Conservation (phyloP, 2,113 vertebrate genomes). For the mouse (Mus musculus) region GRCm39 chr4:139845001-139845500, state of each 20-base stretch:
- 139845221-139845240: rapidly evolving
- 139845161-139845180: rapidly evolving
- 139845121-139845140: not conserved
- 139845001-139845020: not conserved
- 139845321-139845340: too few relatives aligned
- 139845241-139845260: not conserved
- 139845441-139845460: too few relatives aligned
- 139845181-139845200: not conserved
- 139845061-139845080: not conserved
- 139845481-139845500: not conserved
- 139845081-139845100: not conserved
- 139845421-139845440: too few relatives aligned
- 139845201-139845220: not conserved
- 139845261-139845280: not conserved
- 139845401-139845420: too few relatives aligned
- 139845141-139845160: rapidly evolving
- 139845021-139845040: not conserved
- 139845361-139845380: too few relatives aligned
- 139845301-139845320: too few relatives aligned
- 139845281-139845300: too few relatives aligned
- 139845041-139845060: not conserved
- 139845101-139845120: not conserved
- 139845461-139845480: not conserved
- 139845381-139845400: too few relatives aligned
- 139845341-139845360: too few relatives aligned